Base-by-base conservation (phyloP, 2,888 invertebrate species). In the Drosophila mayaguana region DNA sequence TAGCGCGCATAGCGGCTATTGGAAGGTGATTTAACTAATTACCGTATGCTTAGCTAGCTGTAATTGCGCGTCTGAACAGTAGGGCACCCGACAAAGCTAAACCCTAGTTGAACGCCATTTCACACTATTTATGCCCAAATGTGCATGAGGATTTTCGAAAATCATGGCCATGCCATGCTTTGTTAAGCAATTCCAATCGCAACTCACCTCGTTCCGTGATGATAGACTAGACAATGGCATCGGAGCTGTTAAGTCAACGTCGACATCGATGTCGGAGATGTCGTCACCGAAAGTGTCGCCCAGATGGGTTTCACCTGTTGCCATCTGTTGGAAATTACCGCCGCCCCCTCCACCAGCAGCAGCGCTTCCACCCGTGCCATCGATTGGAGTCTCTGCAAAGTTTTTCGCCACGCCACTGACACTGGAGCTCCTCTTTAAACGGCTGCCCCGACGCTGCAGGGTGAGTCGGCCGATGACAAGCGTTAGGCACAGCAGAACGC, bases 241-340 rank as follows among this genome's bases (percentile, higher is more conserved):
- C 54, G 95, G 94, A 38, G 95, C 94, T 63, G 95, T 95, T 71
- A 96, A 93, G 91, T 95, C 95, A 77, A 95, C 95, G 91, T 96
- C 96, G 28, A 95, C 95, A 91, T 96, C 96, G 72, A 96, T 95
- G 93, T 97, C 97, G 83, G 97, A 97, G 93, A 97, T 96, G 92
- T 97, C 97, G 93, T 97, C 97, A 48, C 88, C 90, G 93, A 97
- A 97, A 66, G 96, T 96, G 91, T 96, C 96, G 16, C 96, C 96
- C 66, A 96, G 94, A 80, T 96, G 95, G 50, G 96, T 96, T 72
- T 96, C 96, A 73, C 96, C 95, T 56, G 96, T 95, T 70, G 95
- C 94, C 25, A 95, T 94, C 78, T 94, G 94, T 77, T 94, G 94
- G 70, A 96, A 96, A 93, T 96, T 96, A 25, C 72, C 66, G 32